Evolutionary conservation across 2,113 vertebrate genomes (phyloP), one percentile per base, ranked within the genome.

Genomic region (Montifringilla adamsi): DNA sequence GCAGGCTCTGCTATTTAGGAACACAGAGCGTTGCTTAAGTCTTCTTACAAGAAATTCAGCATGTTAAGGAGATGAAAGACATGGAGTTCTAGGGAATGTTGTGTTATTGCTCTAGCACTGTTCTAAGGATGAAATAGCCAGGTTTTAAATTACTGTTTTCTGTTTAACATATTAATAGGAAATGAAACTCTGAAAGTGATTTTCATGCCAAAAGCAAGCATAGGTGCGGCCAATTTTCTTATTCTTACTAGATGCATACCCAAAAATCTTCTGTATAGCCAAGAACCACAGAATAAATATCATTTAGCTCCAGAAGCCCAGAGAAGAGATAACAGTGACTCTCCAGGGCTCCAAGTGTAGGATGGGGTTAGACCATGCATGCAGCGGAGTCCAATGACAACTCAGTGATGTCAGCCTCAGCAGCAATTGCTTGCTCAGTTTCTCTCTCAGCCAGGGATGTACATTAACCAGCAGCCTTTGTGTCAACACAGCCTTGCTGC

Each of bases 111-210:
- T 92, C 91, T 95, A 96, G 78, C 58, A 68, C 80, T 60, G 58
- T 60, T 92, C 84, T 95, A 86, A 75, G 77, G 79, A 92, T 74
- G 44, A 88, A 97, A 86, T 64, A 52, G 27, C 41, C 66, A 89
- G 91, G 84, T 82, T 94, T 95, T 73, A 92, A 89, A 92, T 95
- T 89, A 87, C 86, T 88, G 47, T 80, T 80, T 91, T 96, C 94
- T 96, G 92, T 87, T 97, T 93, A 96, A 96, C 84, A 55, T 81
- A 96, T 87, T 90, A 94, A 68, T 94, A 88, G 80, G 83, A 96
- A 95, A 96, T 75, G 37, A 96, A 92, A 84, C 76, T 46, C 89
- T 95, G 77, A 93, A 92, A 94, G 66, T 52, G 12, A 50, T 89
- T 37, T 50, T 75, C 73, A 76, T 68, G 92, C 94, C 96, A 96